Evolutionary conservation across 92 coral and sea anemone genomes (phyloP).

Genomic region (Parazoanthus swiftii): DNA sequence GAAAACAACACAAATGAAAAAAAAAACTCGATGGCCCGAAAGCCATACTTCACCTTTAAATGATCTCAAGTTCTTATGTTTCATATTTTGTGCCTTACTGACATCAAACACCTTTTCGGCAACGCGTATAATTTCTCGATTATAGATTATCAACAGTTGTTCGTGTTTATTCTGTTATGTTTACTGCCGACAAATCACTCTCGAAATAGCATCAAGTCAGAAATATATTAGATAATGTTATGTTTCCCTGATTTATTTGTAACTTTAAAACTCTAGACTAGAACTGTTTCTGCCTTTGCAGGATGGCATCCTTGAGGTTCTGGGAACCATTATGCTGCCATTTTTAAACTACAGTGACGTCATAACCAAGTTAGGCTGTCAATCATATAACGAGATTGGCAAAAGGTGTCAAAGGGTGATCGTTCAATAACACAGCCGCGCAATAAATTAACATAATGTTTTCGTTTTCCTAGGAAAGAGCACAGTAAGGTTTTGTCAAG

Average conservation of each 20-base stretch:
- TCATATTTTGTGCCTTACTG: background rate
- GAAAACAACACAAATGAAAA: background rate
- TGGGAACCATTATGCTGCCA: background rate
- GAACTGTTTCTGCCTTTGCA: background rate
- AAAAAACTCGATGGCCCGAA: background rate
- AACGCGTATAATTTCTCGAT: background rate
- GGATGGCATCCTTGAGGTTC: background rate
- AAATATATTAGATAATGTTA: background rate
- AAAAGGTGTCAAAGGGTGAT: slow-evolving; percentile 13
- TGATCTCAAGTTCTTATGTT: background rate
- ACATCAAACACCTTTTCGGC: background rate
- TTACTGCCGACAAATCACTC: background rate
- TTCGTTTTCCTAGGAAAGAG: slow-evolving; percentile 17
- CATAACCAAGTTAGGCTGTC: background rate
- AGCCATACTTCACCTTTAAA: too few relatives aligned
- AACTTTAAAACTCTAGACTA: background rate
- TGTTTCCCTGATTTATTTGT: background rate
- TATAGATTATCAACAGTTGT: background rate
- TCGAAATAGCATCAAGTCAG: background rate
- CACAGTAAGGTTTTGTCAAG: background rate
- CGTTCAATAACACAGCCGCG: background rate
- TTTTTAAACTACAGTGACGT: background rate
- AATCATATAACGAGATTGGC: background rate
- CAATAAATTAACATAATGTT: slow-evolving; percentile 30
- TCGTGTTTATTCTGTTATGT: background rate